Evolutionary conservation across 2,888 invertebrate species (phyloP), one percentile per base, ranked within the genome.

Genomic region (Diplazon laetatorius): DNA sequence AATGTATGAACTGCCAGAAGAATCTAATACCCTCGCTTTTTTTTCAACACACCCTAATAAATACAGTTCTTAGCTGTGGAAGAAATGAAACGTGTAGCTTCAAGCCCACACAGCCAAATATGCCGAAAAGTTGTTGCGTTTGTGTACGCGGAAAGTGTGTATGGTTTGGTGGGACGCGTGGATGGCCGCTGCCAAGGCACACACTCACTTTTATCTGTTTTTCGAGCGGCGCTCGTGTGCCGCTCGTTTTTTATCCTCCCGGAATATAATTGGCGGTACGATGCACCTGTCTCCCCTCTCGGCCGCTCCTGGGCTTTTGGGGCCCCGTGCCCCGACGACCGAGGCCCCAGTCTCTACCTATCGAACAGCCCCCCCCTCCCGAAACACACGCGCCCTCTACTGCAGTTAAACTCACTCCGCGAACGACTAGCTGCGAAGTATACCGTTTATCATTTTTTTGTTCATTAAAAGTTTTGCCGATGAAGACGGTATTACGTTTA

Each of bases 201-300:
- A 55, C 69, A 76, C 81, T 80, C 80, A 69, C 74, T 80, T 82
- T 82, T 83, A 72, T 76, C 76, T 78, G 69, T 76, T 76, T 59
- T 77, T 80, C 55, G 39, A 68, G 71, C 65, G 42, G 75, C 71
- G 52, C 55, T 42, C 68, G 82, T 73, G 71, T 73, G 63, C 76
- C 71, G 79, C 76, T 82, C 73, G 80, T 82, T 81, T 83, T 83
- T 82, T 83, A 80, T 80, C 80, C 80, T 82, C 81, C 88, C 89
- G 86, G 89, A 90, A 91, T 91, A 90, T 91, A 90, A 91, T 91
- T 91, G 91, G 90, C 90, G 87, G 89, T 88, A 86, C 89, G 89
- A 90, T 90, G 91, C 91, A 90, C 91, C 90, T 91, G 91, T 90
- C 90, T 86, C 85, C 85, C 85, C 85, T 83, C 83, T 84, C 83